Evolutionary conservation across 1,140 invertebrate genomes (phyloP).

Genomic region (Polypedilum vanderplanki): DNA sequence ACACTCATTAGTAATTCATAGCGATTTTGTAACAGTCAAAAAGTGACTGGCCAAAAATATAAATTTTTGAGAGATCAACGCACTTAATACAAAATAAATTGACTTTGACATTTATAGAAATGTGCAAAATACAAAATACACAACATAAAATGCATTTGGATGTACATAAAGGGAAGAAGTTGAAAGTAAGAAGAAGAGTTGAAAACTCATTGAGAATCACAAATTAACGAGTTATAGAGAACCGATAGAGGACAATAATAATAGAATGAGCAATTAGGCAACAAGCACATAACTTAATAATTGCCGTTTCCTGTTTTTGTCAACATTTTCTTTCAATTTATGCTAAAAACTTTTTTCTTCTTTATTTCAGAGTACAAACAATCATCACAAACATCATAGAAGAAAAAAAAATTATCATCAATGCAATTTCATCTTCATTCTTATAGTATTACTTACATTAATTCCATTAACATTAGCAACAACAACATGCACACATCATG

Average conservation of each 20-base stretch:
- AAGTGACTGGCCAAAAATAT: no score
- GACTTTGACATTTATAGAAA: no score
- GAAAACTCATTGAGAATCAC: no score
- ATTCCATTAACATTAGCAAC: conserved; percentile 28
- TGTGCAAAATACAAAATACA: no score
- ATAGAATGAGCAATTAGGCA: neutral
- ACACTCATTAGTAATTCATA: no score
- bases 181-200: no score
- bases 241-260: neutral
- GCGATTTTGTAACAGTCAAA: no score
- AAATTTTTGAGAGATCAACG: no score
- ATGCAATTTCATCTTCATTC: neutral
- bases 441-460: conserved; percentile 25
- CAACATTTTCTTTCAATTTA: neutral
- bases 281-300: neutral
- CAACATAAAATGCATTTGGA: no score
- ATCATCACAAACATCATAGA: neutral
- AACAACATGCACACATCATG: conserved; percentile 38
- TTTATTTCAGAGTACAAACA: neutral
- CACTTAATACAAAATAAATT: no score
- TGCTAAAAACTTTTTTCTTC: neutral
- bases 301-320: neutral
- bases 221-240: neutral
- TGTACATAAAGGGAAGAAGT: no score
- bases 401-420: neutral